A percentile compares a stretch with the other conserved stretches of the same genome.
Conservation (phyloP, 2,113 vertebrate genomes). For the Scophthalmus maximus region DNA sequence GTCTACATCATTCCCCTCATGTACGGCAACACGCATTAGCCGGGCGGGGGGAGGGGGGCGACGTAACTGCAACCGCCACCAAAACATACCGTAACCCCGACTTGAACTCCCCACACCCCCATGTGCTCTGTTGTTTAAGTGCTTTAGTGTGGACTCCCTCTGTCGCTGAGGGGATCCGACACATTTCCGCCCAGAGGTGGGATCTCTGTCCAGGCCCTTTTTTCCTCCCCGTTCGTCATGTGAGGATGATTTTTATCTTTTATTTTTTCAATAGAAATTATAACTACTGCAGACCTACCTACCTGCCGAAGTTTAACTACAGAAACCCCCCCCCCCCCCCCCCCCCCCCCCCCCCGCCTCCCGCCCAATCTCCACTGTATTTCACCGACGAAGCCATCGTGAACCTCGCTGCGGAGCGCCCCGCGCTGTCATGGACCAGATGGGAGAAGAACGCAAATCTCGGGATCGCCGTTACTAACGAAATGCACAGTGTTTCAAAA, state of each 20-base stretch:
- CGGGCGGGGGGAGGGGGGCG: too few species aligned
- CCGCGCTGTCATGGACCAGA: conserved; percentile 1
- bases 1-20: conserved; percentile 96
- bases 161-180: conserved; percentile 8
- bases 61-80: not conserved
- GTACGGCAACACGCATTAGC: conserved; percentile 88
- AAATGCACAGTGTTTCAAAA: conserved; percentile 68
- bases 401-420: conserved; percentile 5
- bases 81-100: conserved; percentile 4
- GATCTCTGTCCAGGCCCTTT: conserved; percentile 11
- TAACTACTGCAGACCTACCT: conserved; percentile 3
- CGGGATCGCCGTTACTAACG: conserved; percentile 50
- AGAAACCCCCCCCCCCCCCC: not conserved
- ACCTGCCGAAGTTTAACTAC: not conserved
- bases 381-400: conserved; percentile 44
- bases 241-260: not conserved
- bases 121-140: conserved; percentile 36
- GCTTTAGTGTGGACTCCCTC: conserved; percentile 47
- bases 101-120: conserved; percentile 21
- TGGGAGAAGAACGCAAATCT: conserved; percentile 44
- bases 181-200: conserved; percentile 13
- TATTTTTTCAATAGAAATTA: conserved; percentile 18
- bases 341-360: too few species aligned
- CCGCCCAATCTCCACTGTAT: too few species aligned
- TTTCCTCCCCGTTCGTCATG: conserved; percentile 1